Evolutionary conservation across 2,113 vertebrate genomes (phyloP).

Genomic region (Ahaetulla prasina): DNA sequence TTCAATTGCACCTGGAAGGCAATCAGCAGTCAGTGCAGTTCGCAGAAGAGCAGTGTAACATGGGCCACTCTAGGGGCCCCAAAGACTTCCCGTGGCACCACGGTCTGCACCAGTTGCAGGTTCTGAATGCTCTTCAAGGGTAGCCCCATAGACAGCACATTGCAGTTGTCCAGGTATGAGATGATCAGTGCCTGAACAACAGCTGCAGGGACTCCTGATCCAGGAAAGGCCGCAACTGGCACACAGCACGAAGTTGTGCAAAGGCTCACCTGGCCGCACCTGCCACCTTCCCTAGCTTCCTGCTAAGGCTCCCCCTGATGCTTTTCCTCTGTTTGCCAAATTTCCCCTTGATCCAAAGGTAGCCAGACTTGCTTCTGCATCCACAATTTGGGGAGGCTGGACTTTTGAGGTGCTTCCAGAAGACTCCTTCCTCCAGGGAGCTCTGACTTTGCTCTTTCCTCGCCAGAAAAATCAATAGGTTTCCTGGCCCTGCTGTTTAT

Average conservation of each 20-base stretch:
- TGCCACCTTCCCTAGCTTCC: not conserved
- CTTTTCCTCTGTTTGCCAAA: not conserved
- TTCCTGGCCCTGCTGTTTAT: not conserved
- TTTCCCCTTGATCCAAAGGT: not conserved
- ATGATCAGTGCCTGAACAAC: not conserved
- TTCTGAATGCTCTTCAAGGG: not conserved
- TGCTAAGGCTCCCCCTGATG: not conserved
- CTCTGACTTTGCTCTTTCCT: not conserved
- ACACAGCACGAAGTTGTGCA: not conserved
- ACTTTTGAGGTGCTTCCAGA: not conserved
- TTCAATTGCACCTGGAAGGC: too few species aligned
- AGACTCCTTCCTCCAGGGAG: not conserved
- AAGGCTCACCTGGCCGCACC: not conserved
- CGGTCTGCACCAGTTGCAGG: not conserved
- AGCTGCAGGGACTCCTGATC: not conserved
- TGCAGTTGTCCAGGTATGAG: not conserved
- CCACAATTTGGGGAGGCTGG: not conserved
- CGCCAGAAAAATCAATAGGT: not conserved
- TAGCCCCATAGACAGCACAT: not conserved
- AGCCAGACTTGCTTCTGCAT: not conserved
- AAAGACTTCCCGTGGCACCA: not conserved
- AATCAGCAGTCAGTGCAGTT: not conserved
- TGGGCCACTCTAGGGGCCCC: too few species aligned
- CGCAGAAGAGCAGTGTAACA: not conserved
- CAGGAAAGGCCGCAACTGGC: not conserved